These are phyloP conservation scores for Leptopilina boulardi DNA, from an alignment of 1,140 invertebrate genomes.

Conservation along the genomic window DNA sequence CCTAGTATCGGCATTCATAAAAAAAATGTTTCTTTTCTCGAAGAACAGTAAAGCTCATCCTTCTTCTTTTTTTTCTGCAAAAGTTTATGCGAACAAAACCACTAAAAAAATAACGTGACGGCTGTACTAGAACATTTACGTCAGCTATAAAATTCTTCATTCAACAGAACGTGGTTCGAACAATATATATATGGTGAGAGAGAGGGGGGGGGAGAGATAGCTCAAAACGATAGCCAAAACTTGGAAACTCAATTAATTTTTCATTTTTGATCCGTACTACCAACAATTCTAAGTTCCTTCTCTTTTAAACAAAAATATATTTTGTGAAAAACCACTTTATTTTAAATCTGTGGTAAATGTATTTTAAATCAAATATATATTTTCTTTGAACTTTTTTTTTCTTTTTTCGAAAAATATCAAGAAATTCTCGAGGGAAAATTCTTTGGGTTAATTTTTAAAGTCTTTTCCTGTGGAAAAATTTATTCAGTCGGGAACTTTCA, in stretches of 20 bases:
- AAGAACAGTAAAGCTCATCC: neutral
- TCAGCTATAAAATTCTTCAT: slow-evolving; percentile 16
- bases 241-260: slow-evolving; percentile 17
- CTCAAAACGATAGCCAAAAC: neutral
- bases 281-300: neutral
- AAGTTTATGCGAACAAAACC: slow-evolving; percentile 14
- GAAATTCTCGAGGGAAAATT: neutral
- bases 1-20: neutral
- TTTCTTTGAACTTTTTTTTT: neutral
- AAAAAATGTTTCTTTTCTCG: slow-evolving; percentile 14
- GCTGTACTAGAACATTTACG: slow-evolving; percentile 1
- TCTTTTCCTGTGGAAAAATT: neutral
- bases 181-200: slow-evolving; percentile 4
- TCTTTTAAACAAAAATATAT: neutral
- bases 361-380: neutral
- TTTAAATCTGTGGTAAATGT: neutral
- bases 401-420: neutral
- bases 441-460: neutral
- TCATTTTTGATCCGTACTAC: too few species aligned
- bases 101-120: slow-evolving; percentile 21
- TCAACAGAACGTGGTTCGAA: slow-evolving; percentile 5
- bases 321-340: neutral
- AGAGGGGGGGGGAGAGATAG: slow-evolving; percentile 13
- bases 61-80: neutral
- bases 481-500: neutral